These are phyloP conservation scores for Sinella curviseta DNA, from an alignment of 1,140 invertebrate genomes.

Conservation along the genomic window DNA sequence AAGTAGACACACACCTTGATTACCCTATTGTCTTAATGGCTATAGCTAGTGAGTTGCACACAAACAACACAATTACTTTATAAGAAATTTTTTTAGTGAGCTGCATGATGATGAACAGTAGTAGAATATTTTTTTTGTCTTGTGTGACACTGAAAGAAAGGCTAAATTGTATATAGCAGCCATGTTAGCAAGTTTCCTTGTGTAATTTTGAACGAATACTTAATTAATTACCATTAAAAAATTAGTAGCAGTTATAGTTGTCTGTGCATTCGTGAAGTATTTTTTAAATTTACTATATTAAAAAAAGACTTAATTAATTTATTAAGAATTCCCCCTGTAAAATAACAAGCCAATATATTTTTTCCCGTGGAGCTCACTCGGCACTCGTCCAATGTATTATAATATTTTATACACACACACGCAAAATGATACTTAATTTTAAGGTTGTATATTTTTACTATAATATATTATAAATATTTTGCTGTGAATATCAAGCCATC, in stretches of 20 bases:
- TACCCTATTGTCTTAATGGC: background rate
- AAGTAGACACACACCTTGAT: background rate
- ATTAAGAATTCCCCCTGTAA: background rate
- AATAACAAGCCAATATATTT: too few species aligned
- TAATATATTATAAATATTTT: background rate
- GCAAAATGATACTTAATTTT: too few species aligned
- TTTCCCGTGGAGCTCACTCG: slow-evolving; percentile 13
- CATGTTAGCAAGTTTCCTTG: too few species aligned
- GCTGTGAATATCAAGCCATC: slow-evolving; percentile 11
- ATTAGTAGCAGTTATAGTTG: background rate
- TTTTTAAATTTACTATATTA: background rate
- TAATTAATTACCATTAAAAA: background rate
- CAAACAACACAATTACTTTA: too few species aligned
- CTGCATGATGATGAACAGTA: background rate
- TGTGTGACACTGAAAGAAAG: too few species aligned
- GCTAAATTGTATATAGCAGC: too few species aligned
- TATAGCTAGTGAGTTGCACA: too few species aligned
- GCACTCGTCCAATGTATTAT: slow-evolving; percentile 16
- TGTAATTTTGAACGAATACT: too few species aligned
- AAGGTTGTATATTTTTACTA: too few species aligned
- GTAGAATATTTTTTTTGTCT: background rate
- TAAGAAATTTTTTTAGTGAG: background rate
- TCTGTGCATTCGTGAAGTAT: slow-evolving; percentile 15
- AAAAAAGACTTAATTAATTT: background rate
- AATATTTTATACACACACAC: too few species aligned